phyloP scores from a whole-genome alignment of 1,140 invertebrate genomes.

The Ceratitis capitata region DNA sequence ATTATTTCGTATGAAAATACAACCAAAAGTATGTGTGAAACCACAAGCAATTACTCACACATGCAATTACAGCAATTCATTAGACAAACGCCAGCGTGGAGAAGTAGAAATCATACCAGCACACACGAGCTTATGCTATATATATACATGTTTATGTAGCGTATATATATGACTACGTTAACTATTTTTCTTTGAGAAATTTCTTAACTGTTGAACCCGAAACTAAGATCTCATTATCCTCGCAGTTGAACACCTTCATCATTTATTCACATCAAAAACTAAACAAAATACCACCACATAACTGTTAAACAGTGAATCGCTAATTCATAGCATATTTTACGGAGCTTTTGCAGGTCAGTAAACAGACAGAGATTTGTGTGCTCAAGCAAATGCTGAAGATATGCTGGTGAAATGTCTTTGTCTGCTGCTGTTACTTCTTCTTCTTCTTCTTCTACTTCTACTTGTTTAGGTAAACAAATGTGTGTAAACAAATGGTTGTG shows the following conservation, averaged over 20 bases:
- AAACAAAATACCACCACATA: slow-evolving; percentile 10
- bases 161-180: background rate
- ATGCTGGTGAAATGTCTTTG: background rate
- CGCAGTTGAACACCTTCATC: slow-evolving; percentile 2
- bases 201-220: background rate
- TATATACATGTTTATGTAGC: background rate
- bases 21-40: background rate
- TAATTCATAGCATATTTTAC: slow-evolving; percentile 33
- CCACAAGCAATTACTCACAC: slow-evolving; percentile 1
- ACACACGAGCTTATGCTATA: background rate
- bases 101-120: background rate
- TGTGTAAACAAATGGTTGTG: background rate
- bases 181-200: background rate
- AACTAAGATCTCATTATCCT: background rate
- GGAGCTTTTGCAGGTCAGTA: slow-evolving; percentile 14
- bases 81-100: background rate
- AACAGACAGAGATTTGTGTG: background rate
- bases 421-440: background rate
- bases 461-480: background rate
- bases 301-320: background rate
- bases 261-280: slow-evolving; percentile 12
- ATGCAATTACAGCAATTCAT: background rate
- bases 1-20: background rate
- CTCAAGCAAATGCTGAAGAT: background rate
- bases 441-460: too few species aligned